Evolutionary conservation across 2,113 vertebrate species (phyloP).

Genomic region (Loxodonta africana): DNA sequence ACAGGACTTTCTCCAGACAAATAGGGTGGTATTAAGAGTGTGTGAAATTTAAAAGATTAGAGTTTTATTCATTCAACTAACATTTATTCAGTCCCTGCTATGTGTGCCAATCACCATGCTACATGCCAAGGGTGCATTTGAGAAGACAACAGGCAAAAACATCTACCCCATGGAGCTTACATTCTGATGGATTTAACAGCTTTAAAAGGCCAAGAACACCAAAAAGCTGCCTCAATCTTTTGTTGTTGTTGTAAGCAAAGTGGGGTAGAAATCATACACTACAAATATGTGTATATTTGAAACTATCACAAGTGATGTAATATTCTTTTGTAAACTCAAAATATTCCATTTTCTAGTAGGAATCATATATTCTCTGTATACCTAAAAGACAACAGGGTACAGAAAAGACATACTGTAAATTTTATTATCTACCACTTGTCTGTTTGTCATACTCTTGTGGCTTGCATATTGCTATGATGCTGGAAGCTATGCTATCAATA

Average conservation of each 20-base stretch:
- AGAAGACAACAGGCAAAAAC: too few species aligned
- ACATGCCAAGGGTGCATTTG: background rate
- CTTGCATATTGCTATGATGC: background rate
- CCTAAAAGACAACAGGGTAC: background rate
- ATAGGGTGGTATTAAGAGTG: background rate
- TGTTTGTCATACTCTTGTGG: background rate
- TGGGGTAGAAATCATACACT: background rate
- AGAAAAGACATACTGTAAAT: background rate
- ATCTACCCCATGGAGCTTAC: background rate
- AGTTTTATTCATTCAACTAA: background rate
- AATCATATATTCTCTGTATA: background rate
- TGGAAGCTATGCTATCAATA: background rate
- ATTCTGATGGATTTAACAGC: background rate
- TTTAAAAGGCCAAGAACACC: background rate
- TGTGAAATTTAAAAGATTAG: background rate
- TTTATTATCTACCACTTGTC: background rate
- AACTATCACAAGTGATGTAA: background rate
- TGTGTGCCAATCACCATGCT: fast-evolving
- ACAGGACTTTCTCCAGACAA: background rate
- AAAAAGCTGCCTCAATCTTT: background rate
- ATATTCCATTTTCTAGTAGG: background rate
- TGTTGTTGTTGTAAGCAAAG: background rate
- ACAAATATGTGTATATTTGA: background rate
- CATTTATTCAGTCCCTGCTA: background rate
- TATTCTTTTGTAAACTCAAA: slow-evolving; percentile 16